phyloP scores from a whole-genome alignment of 1,140 invertebrate species.

The Scaptomyza hsui region DNA sequence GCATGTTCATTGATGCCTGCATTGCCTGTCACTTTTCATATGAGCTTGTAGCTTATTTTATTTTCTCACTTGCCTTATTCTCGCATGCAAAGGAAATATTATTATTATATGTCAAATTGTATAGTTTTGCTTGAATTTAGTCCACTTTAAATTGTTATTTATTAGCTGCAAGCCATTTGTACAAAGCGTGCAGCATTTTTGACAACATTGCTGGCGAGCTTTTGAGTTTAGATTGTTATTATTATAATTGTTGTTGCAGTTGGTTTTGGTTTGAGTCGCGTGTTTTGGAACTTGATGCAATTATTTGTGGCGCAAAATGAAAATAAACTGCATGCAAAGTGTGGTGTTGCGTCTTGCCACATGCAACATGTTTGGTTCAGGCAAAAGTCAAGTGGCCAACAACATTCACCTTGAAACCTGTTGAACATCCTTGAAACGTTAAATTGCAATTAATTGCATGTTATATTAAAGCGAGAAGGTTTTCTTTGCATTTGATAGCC shows the following conservation, averaged over 20 bases:
- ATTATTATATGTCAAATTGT: conserved; percentile 57
- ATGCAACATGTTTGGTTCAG: conserved; percentile 69
- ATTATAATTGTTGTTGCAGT: not conserved
- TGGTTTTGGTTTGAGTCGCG: conserved; percentile 43
- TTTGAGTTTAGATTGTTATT: conserved; percentile 29
- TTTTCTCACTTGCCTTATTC: conserved; percentile 27
- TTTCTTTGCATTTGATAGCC: conserved; percentile 48
- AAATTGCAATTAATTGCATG: conserved; percentile 65
- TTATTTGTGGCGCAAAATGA: conserved; percentile 66
- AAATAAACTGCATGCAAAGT: conserved; percentile 64
- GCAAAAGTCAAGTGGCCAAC: conserved; percentile 55
- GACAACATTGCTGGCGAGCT: conserved; percentile 54
- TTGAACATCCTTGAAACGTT: conserved; percentile 62
- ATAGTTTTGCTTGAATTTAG: conserved; percentile 72
- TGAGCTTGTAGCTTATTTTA: conserved; percentile 6
- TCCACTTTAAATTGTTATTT: conserved; percentile 69
- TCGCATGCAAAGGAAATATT: conserved; percentile 59
- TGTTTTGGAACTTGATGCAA: conserved; percentile 63
- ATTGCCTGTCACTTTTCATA: conserved; percentile 47
- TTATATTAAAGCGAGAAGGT: conserved; percentile 57
- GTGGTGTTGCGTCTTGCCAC: conserved; percentile 34
- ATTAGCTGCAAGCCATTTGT: conserved; percentile 29
- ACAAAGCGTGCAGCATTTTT: conserved; percentile 48
- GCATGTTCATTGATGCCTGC: conserved; percentile 16
- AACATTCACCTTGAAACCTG: conserved; percentile 74